phyloP scores from a whole-genome alignment of 2,888 invertebrate genomes.

The Criorhina ranunculi region DNA sequence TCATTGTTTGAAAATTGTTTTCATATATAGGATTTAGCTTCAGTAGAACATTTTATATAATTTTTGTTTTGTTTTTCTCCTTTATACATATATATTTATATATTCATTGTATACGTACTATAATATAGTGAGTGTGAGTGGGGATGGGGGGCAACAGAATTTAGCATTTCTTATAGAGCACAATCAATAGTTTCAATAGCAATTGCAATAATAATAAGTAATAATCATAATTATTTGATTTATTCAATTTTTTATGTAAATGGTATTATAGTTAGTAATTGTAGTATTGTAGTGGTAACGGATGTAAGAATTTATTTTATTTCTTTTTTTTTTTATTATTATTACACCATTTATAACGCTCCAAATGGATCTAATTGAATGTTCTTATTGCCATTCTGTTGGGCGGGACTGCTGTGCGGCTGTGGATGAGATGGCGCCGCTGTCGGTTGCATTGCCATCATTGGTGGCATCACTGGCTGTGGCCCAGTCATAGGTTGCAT shows the following conservation, averaged over 20 bases:
- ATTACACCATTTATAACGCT: slow-evolving; percentile 83
- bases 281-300: slow-evolving; percentile 63
- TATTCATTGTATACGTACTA: slow-evolving; percentile 45
- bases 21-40: slow-evolving; percentile 68
- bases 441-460: slow-evolving; percentile 79
- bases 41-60: slow-evolving; percentile 24
- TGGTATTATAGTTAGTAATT: slow-evolving; percentile 35
- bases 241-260: slow-evolving; percentile 46
- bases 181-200: slow-evolving; percentile 69
- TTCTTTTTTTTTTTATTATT: slow-evolving; percentile 6
- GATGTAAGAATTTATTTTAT: slow-evolving; percentile 33
- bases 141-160: slow-evolving; percentile 22
- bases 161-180: slow-evolving; percentile 53
- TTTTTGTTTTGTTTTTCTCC: background rate
- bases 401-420: slow-evolving; percentile 81
- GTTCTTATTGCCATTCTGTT: slow-evolving; percentile 83
- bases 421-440: slow-evolving; percentile 78
- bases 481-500: slow-evolving; percentile 84
- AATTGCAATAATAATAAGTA: slow-evolving; percentile 64
- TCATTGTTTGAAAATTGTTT: slow-evolving; percentile 28
- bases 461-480: slow-evolving; percentile 79
- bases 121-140: slow-evolving; percentile 16
- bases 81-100: slow-evolving; percentile 32
- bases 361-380: slow-evolving; percentile 86
- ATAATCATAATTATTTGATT: slow-evolving; percentile 61